Base-by-base conservation (phyloP, 2,797 vertebrate species). In the Malurus splendens region DNA sequence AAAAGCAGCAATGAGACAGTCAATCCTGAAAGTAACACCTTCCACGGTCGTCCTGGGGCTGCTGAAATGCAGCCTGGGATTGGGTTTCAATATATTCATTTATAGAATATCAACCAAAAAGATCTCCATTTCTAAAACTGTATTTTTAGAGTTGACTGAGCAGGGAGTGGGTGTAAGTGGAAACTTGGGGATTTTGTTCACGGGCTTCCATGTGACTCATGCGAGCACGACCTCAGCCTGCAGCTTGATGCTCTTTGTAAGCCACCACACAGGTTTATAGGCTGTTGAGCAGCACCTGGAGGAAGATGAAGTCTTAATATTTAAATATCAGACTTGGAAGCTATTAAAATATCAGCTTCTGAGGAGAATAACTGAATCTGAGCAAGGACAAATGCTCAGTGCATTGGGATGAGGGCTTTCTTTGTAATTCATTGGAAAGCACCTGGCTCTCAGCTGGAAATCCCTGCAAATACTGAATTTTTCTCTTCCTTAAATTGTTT, bases 61-160 rank as follows among this genome's bases (percentile, higher is more conserved):
- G 60, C 80, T 75, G 50, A 68, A 77, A 87, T 2, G 5, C 14
- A 17, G 59, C 72, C 83, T 65, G 65, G 66, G 48, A 56, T 52
- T 42, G 3, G 9, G 24, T 91, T 95, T 73, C 73, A 70, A 78
- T 81, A 12, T 14, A 38, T 54, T 89, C 73, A 44, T 75, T 89
- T 89, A 44, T 19, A 66, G 79, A 59, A 27, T 41, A 72, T 54
- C 48, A n/a, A 32, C 73, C 62, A 54, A 81, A 86, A 71, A 51
- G 52, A 81, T 70, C 48, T 66, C 73, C 64, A 10, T 81, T 83
- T 92, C 85, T 78, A 47, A 82, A 76, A 33, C 22, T 47, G 76
- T 28, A 15, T 54, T 93, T 91, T 85, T 83, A 81, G 82, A 73
- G 48, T 70, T 64, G 65, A 28, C 70, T 48, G 82, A 91, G 89